Evolutionary conservation across 2,888 invertebrate species (phyloP), one percentile per base, ranked within the genome.

Genomic region (Tenthredo notha): DNA sequence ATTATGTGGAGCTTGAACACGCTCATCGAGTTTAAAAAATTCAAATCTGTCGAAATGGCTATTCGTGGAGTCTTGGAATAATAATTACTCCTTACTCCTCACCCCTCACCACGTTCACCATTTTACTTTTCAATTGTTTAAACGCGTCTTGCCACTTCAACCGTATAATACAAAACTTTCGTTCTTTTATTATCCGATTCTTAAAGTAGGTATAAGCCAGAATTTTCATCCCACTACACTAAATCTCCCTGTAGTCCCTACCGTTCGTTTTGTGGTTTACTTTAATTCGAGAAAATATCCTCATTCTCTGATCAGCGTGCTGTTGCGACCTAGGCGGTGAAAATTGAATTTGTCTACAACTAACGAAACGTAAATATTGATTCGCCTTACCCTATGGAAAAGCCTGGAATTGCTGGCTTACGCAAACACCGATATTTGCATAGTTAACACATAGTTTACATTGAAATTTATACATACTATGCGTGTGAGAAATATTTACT

Each of bases 321-420:
- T 21, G 12, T 47, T 25, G 21, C 10, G 21, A 40, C 15, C 40
- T 43, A 40, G 33, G 33, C 18, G 33, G 67, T 74, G 25, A 74
- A 40, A 74, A 74, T 74, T 40, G n/a, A 43, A 43, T 74, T 43
- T 43, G 43, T 43, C 74, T 77, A 77, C 77, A 77, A 77, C 77
- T 77, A 77, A 77, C 77, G 77, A 77, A 77, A 77, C 77, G 54
- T 50, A 54, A 77, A 77, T 77, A 77, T 77, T 77, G 77, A 77
- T 77, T 67, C 67, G 5, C 29, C 50, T 54, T n/a, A 47, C 77
- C 50, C 29, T 29, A 29, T 9, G n/a, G 77, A 18, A 50, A 54
- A 29, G 54, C 25, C 10, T 18, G 50, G 50, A 47, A 54, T 29
- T 77, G 77, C 77, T 50, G 77, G 18, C 29, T 77, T 47, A 6